Evolutionary conservation across 2,113 vertebrate genomes (phyloP).

Genomic region (Antennarius striatus): DNA sequence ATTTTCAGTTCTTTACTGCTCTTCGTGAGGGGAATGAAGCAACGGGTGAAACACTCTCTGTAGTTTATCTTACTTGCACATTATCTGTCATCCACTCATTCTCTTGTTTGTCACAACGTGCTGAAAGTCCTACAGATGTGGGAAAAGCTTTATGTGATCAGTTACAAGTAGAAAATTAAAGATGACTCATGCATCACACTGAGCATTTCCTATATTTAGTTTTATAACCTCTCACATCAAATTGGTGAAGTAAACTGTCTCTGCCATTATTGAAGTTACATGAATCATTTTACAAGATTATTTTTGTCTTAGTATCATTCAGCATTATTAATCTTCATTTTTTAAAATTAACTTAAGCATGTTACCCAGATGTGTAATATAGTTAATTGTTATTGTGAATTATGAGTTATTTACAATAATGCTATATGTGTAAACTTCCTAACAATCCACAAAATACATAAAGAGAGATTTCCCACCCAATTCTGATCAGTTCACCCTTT

Average conservation of each 20-base stretch:
- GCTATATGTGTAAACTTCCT: no score
- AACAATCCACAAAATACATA: no score
- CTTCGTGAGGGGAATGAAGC: background rate
- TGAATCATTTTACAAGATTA: no score
- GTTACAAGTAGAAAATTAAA: constrained; percentile 93
- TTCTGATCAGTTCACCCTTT: no score
- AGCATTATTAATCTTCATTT: no score
- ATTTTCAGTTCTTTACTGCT: no score
- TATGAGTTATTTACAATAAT: no score
- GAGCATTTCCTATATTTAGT: constrained; percentile 88
- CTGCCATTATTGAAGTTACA: constrained; percentile 54
- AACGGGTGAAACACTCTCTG: constrained; percentile 6
- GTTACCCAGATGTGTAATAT: no score
- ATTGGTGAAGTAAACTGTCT: constrained; percentile 92
- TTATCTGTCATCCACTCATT: constrained; percentile 3
- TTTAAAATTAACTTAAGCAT: no score
- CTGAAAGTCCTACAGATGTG: constrained; percentile 79
- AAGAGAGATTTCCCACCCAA: no score
- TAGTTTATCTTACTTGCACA: constrained; percentile 25
- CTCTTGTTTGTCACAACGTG: constrained; percentile 69
- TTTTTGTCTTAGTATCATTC: no score
- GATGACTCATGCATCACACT: constrained; percentile 91
- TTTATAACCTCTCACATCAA: constrained; percentile 94
- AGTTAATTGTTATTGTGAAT: no score
- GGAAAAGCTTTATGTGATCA: constrained; percentile 90